Evolutionary conservation across 2,113 vertebrate genomes (phyloP).

Genomic region (Tragulus kanchil): DNA sequence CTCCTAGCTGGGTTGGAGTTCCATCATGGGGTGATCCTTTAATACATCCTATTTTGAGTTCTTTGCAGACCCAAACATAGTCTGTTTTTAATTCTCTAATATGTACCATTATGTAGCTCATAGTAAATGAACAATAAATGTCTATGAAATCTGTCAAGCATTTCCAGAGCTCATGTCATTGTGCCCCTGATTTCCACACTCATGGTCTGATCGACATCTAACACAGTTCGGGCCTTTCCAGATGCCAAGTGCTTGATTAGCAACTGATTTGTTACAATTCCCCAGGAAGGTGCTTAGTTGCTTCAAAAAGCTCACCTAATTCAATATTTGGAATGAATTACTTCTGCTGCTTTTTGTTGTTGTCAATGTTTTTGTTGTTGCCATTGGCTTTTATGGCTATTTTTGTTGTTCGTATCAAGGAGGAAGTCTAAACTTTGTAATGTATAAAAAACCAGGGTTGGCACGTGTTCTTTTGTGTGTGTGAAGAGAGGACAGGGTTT

Average conservation of each 20-base stretch:
- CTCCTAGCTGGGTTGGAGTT: background rate
- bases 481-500: background rate
- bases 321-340: background rate
- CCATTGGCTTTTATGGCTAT: background rate
- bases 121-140: background rate
- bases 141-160: background rate
- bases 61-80: background rate
- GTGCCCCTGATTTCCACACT: background rate
- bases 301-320: background rate
- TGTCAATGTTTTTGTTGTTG: background rate
- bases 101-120: background rate
- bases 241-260: background rate
- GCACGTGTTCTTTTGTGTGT: background rate
- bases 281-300: background rate
- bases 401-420: background rate
- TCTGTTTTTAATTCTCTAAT: background rate
- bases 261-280: background rate
- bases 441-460: background rate
- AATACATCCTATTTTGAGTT: background rate
- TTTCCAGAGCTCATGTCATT: background rate
- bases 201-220: background rate
- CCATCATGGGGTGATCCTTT: background rate
- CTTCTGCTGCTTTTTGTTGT: background rate
- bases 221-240: background rate
- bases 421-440: background rate